Base-by-base conservation (phyloP, 2,888 invertebrate species). In the Belgica antarctica region DNA sequence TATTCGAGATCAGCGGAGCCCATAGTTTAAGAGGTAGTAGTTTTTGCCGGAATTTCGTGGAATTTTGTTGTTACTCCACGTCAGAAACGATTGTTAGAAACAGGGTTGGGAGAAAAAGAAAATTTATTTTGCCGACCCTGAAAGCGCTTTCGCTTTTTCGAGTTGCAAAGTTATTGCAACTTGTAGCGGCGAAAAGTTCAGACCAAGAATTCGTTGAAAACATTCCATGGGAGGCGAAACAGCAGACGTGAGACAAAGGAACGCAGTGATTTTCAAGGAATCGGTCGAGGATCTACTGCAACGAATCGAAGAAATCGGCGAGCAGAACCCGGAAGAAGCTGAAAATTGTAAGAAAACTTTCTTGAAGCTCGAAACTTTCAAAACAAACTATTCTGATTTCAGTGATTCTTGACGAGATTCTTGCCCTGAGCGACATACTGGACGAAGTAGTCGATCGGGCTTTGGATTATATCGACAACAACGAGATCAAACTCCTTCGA, bases 401-500 rank as follows among this genome's bases (percentile, higher is more conserved):
- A 73, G 88, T 88, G 81, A 78, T 83, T 76, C 84, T 84, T 73
- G 81, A 82, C 62, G 81, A 83, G 34, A 76, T 88, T 22, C 74
- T 85, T 22, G 81, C 81, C 46, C 76, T 89, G 1, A 80, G 85
- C 75, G 83, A 84, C 1, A 75, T 86, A 12, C 87, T 88, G 74
- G 87, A 87, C 0, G 76, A 77, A 25, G 79, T 83, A 7, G 78
- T 89, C 22, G 81, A 83, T 74, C 81, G 84, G 74, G 85, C 88
- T 0, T 76, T 87, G 1, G 85, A 87, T 72, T 79, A 89, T 5
- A 78, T 88, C 61, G 89, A 89, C 72, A 84, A 82, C 62, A 79
- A 82, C 72, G 78, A 79, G 59, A 79, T 84, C 1, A 80, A 84
- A 0, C 78, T 82, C 2, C 87, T 85, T 65, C 76, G 77, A 17